Conservation (phyloP, 2,888 invertebrate species). For the Notodonta dromedarius region DNA sequence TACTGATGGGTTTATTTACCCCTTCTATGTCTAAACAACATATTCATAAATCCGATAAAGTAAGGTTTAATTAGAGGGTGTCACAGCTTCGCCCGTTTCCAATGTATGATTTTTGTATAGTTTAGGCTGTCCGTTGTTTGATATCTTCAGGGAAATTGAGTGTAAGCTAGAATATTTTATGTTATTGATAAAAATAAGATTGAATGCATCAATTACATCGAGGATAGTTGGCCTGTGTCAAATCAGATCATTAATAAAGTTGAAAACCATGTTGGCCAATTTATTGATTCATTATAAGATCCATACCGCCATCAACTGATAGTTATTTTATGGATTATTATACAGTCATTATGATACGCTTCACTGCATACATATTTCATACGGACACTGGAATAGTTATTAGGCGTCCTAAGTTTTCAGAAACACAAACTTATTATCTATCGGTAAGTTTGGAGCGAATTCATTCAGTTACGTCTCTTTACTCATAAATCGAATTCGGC, state of each 20-base stretch:
- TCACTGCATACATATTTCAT: neutral
- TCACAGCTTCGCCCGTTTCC: too few relatives aligned
- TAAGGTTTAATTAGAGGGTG: neutral
- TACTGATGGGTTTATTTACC: neutral
- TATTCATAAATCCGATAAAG: neutral
- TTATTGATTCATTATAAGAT: too few relatives aligned
- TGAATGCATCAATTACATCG: too few relatives aligned
- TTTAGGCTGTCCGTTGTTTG: too few relatives aligned
- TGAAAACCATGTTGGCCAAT: too few relatives aligned
- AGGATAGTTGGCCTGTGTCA: too few relatives aligned
- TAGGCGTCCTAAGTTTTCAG: neutral
- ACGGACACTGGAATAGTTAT: neutral
- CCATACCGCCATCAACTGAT: too few relatives aligned
- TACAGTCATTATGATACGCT: neutral
- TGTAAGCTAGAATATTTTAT: too few relatives aligned
- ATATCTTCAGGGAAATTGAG: too few relatives aligned
- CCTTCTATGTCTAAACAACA: slow-evolving; percentile 1
- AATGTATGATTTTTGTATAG: too few relatives aligned
- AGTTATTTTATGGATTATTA: neutral
- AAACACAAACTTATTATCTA: slow-evolving; percentile 1
- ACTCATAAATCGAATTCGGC: slow-evolving; percentile 9
- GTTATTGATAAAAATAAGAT: too few relatives aligned
- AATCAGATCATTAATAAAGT: too few relatives aligned
- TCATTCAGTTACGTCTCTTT: neutral
- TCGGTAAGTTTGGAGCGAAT: neutral